Percentiles rank a stretch among this genome's conserved stretches.
Conservation (phyloP, 2,797 vertebrate species). For the Pseudomugil tenellus region DNA sequence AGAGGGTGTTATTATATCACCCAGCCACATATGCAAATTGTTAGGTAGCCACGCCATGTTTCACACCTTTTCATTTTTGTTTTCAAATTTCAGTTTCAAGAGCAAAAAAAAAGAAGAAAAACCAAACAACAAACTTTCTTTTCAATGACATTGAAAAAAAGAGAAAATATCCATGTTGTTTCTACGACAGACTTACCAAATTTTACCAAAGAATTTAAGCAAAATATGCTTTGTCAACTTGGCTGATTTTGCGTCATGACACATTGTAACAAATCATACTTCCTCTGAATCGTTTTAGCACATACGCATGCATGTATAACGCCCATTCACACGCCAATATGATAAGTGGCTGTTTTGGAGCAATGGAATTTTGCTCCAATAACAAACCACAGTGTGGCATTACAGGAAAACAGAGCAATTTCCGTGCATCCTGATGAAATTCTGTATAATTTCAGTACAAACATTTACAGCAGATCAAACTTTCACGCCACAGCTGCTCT, state of each 20-base stretch:
- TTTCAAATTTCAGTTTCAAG: neutral
- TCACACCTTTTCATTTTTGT: neutral
- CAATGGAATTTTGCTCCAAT: neutral
- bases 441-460: neutral
- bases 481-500: constrained; percentile 1
- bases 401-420: neutral
- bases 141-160: neutral
- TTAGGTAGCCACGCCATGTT: neutral
- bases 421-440: neutral
- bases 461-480: neutral
- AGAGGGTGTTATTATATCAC: constrained; percentile 16
- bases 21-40: constrained; percentile 1
- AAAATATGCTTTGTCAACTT: constrained; percentile 21
- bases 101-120: neutral
- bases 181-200: neutral
- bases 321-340: neutral
- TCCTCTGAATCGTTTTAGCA: constrained; percentile 27
- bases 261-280: constrained; percentile 37
- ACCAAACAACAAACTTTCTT: neutral
- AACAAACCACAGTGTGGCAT: neutral
- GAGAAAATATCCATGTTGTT: neutral
- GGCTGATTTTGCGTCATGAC: constrained; percentile 24
- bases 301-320: neutral
- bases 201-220: constrained; percentile 6
- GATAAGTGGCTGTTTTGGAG: constrained; percentile 1